Base-by-base conservation (phyloP, 2,888 invertebrate genomes). In the Halocaridina rubra region DNA sequence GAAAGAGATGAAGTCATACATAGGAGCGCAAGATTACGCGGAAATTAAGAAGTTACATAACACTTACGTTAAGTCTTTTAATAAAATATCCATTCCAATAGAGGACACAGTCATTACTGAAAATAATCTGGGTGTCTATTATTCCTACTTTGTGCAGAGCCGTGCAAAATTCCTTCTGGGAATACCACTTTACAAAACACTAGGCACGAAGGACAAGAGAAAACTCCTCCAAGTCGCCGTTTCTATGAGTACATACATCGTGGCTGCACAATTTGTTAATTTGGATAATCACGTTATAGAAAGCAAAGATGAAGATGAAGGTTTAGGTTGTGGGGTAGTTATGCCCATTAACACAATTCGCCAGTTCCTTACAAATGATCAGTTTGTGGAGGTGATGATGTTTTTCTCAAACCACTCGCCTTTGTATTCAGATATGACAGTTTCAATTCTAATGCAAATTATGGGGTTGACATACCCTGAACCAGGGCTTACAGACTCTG, bases 201-300 rank as follows among this genome's bases (percentile, higher is more conserved):
- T 82, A 29, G 77, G 39, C 3, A 13, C 57, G 30, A 29, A 32
- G 8, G 82, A 82, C n/a, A 71, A 72, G 1, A 33, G 39, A 33
- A 69, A 59, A 24, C 77, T 77, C 27, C 82, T 82, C 27, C 77
- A 78, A 33, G 39, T 75, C 16, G 82, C 82, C 10, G 82, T 82
- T 30, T 74, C 82, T 71, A 82, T 82, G 82, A 78, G 82, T 61
- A 82, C 82, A 24, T 82, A 82, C 71, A 64, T 72, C 71, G 77
- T 59, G 4, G 82, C 77, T 5, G 82, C 82, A 13, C 82, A 78
- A 13, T 77, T 71, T 61, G 71, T 78, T 1, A 78, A 82, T 71
- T 59, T 22, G 24, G 59, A 61, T 13, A 53, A 61, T 22, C 30
- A 61, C 19, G 75, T 30, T 24, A 22, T 10, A 16, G 64, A 13